These are phyloP conservation scores for Drosophila fulvimacula DNA, from an alignment of 2,888 invertebrate species.

Conservation along the genomic window DNA sequence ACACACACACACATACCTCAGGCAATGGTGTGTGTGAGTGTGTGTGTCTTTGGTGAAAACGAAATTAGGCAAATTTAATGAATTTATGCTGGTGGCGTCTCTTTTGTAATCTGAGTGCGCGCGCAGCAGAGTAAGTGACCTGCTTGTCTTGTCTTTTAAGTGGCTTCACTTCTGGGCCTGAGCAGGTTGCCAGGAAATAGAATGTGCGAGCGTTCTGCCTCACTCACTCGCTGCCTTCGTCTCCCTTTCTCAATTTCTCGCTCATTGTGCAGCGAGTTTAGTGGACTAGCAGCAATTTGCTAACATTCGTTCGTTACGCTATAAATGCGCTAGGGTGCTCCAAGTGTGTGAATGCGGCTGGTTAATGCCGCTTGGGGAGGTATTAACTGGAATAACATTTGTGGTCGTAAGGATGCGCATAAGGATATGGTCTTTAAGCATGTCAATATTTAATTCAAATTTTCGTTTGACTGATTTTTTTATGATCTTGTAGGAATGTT, in stretches of 20 bases:
- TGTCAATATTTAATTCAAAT: not conserved
- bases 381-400: conserved; percentile 45
- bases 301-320: conserved; percentile 43
- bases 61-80: conserved; percentile 82
- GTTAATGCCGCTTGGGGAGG: conserved; percentile 35
- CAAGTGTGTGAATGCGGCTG: conserved; percentile 9
- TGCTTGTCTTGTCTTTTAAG: conserved; percentile 71
- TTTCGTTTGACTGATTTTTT: too few species aligned
- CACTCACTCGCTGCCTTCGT: not conserved
- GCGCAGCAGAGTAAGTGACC: conserved; percentile 75
- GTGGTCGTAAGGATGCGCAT: conserved; percentile 14
- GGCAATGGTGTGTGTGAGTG: conserved; percentile 46
- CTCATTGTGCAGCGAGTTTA: conserved; percentile 57
- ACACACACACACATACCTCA: conserved; percentile 22
- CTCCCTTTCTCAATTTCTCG: not conserved
- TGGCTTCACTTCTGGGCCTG: conserved; percentile 47
- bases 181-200: not conserved
- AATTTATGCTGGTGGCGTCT: conserved; percentile 81
- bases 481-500: too few species aligned
- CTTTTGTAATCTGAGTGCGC: conserved; percentile 77
- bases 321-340: conserved; percentile 20
- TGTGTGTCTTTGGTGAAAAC: conserved; percentile 39
- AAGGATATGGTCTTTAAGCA: conserved; percentile 12
- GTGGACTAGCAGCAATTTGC: conserved; percentile 61
- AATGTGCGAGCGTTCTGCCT: not conserved